phyloP scores from a whole-genome alignment of 2,113 vertebrate species.

The Serranochromis macrocephalus region DNA sequence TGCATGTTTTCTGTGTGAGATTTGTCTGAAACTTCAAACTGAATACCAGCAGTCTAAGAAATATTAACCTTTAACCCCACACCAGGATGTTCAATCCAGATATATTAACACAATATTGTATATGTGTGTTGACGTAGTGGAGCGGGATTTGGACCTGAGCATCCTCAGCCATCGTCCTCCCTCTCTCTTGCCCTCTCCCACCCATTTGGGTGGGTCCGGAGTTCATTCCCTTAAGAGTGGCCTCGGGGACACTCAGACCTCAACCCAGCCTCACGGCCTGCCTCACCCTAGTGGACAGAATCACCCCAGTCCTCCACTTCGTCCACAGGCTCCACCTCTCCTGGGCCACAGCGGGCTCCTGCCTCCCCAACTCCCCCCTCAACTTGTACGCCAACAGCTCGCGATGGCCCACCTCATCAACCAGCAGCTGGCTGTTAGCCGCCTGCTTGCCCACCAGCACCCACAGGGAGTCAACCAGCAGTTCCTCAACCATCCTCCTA shows the following conservation, averaged over 20 bases:
- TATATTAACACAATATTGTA: background rate
- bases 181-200: conserved; percentile 79
- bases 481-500: conserved; percentile 96
- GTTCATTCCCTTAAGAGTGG: conserved; percentile 17
- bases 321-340: conserved; percentile 75
- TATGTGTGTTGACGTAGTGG: conserved; percentile 72
- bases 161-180: conserved; percentile 81
- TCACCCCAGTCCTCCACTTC: conserved; percentile 81
- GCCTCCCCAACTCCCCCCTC: conserved; percentile 89
- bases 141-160: conserved; percentile 85
- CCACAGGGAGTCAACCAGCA: conserved; percentile 95
- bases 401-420: conserved; percentile 99
- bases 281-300: conserved; percentile 74
- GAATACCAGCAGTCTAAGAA: background rate
- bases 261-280: conserved; percentile 22
- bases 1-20: background rate
- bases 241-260: background rate
- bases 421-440: conserved; percentile 95
- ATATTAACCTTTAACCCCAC: background rate
- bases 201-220: conserved; percentile 73
- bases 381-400: conserved; percentile 92
- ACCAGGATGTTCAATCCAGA: background rate
- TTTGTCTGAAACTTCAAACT: background rate
- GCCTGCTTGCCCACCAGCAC: conserved; percentile 93
- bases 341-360: conserved; percentile 80